Evolutionary conservation across 2,113 vertebrate genomes (phyloP).

Genomic region (Pyrgilauda ruficollis): DNA sequence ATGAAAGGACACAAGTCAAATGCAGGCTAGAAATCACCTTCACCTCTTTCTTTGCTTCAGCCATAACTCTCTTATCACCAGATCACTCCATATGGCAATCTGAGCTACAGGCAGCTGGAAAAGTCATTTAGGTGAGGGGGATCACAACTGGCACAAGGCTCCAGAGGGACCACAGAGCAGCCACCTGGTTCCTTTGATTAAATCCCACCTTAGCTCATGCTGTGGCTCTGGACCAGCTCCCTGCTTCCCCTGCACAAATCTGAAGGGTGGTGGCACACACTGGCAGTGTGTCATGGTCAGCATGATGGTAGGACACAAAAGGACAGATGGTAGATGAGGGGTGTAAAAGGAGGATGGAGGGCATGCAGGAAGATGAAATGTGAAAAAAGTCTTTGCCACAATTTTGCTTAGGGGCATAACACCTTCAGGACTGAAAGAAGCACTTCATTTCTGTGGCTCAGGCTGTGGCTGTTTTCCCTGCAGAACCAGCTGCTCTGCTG

Average conservation of each 20-base stretch:
- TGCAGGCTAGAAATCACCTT: not conserved
- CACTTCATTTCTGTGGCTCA: not conserved
- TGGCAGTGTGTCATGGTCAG: not conserved
- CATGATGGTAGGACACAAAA: not conserved
- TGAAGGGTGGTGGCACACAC: not conserved
- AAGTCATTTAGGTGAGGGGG: not conserved
- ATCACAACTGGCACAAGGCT: not conserved
- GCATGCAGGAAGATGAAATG: not conserved
- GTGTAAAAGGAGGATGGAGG: not conserved
- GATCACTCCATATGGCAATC: not conserved
- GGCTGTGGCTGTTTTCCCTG: not conserved
- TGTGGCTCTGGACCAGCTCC: not conserved
- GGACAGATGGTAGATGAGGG: not conserved
- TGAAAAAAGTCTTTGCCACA: not conserved
- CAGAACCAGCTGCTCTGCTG: slow-evolving; percentile 21
- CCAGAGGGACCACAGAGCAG: not conserved
- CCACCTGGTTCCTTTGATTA: not conserved
- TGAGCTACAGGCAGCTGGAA: not conserved
- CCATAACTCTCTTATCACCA: not conserved
- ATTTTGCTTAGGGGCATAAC: not conserved
- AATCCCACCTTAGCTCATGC: not conserved
- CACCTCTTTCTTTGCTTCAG: not conserved
- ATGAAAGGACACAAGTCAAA: not conserved
- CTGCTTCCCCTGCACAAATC: not conserved
- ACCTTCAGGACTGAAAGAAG: not conserved